Evolutionary conservation across 92 coral and sea anemone genomes (phyloP), one percentile per base, ranked within the genome.

Genomic region (Zoanthus gigantus): DNA sequence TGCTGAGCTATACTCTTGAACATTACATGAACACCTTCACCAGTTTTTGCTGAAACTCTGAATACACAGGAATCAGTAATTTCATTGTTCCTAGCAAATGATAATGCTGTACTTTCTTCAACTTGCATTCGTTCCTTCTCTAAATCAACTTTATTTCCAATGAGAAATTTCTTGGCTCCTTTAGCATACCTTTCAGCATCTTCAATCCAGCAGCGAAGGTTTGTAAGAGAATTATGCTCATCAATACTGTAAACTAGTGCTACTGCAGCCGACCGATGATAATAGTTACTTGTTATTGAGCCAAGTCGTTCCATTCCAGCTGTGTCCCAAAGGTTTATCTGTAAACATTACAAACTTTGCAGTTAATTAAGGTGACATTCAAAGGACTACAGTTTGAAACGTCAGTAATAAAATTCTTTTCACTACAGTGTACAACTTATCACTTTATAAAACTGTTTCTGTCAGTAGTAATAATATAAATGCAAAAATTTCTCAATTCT

Each of bases 241-340:
- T 97, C 95, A 42, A 97, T 65, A 48, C 96, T 90, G 67, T 92
- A 97, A 28, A 95, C 92, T 31, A 97, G 88, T 58, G 92, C 86
- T 5, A 95, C 93, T 23, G 95, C 96, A 31, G 94, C 95, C 13
- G 99, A 91, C 71, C 84, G 77, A 73, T 94, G 97, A 83, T 97
- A 97, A 83, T 97, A 97, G 77, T 94, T 91, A 63, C 95, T 95
- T 11, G 99, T 97, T 15, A 97, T 90, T 72, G 99, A 97, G 65
- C 99, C 93, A 77, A 92, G 94, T 32, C 99, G 89, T 45, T 97
- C 99, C 93, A 97, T 89, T 63, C 99, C 99, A 28, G 98, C 99
- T 15, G 99, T 97, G 72, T 97, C 99, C 99, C 99, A 97, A 73
- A 97, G 86, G 76, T 91, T 90, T 58, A 97, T 78, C 99, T 97